A percentile compares a stretch with the other conserved stretches of the same genome.
These are phyloP conservation scores for Dipodomys spectabilis DNA, from an alignment of 2,113 vertebrate genomes.

Conservation along the genomic window DNA sequence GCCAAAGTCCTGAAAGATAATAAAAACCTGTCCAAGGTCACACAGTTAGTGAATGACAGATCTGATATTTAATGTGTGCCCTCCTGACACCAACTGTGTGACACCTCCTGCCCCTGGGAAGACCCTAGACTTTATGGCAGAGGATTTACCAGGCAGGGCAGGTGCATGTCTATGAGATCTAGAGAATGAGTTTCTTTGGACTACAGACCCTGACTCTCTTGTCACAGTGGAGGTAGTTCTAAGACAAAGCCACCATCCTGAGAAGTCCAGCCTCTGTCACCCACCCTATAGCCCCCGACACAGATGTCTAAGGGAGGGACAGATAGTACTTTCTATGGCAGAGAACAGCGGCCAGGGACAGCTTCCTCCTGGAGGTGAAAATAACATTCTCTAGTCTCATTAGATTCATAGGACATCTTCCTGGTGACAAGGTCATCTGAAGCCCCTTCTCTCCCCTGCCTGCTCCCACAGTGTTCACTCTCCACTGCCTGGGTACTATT, in stretches of 20 bases:
- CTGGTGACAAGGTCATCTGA: background rate
- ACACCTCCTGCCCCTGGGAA: background rate
- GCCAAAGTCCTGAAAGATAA: background rate
- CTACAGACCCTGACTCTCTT: background rate
- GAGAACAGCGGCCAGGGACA: background rate
- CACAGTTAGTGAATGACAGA: background rate
- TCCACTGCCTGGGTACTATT: background rate
- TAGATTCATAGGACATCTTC: background rate
- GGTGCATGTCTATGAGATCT: background rate
- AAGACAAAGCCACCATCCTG: background rate
- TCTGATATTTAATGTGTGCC: background rate
- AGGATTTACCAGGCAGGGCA: background rate
- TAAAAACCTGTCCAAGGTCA: background rate
- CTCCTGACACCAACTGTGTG: background rate
- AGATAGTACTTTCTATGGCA: background rate
- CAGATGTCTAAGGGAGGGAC: background rate
- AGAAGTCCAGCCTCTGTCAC: background rate
- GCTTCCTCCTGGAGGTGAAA: background rate
- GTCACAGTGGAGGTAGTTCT: background rate
- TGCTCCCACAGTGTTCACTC: fast-evolving
- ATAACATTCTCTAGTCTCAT: background rate
- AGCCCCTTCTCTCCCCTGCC: background rate
- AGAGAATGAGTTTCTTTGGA: background rate
- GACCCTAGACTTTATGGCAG: background rate
- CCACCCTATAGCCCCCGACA: background rate